Conservation (phyloP, 2,113 vertebrate species). For the Pseudopodoces humilis region DNA sequence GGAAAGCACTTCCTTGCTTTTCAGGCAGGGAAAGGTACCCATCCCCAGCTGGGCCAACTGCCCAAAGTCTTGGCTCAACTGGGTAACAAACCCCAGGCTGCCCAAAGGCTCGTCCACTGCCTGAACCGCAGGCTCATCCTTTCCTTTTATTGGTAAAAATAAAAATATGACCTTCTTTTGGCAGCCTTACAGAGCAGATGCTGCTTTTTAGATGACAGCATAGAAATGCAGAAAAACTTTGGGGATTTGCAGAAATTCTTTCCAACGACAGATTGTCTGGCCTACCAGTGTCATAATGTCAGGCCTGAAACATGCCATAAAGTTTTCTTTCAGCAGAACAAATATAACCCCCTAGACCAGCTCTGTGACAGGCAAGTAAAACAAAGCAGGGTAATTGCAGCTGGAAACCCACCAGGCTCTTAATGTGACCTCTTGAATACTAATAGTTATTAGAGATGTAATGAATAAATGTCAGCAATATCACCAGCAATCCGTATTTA, state of each 20-base stretch:
- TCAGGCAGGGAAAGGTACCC: not conserved
- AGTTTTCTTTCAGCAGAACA: conserved; percentile 64
- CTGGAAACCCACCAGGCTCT: conserved; percentile 58
- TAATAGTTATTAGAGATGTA: conserved; percentile 48
- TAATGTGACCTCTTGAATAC: conserved; percentile 30
- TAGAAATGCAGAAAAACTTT: conserved; percentile 70
- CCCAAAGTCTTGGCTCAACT: not conserved
- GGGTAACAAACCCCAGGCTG: not conserved
- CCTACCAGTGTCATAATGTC: conserved; percentile 70
- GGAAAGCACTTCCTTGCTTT: not conserved
- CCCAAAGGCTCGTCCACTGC: not conserved
- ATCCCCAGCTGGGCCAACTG: not conserved
- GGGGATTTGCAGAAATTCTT: conserved; percentile 72
- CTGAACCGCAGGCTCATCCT: conserved; percentile 29
- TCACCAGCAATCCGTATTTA: not conserved
- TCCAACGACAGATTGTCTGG: conserved; percentile 72
- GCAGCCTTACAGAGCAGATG: conserved; percentile 74
- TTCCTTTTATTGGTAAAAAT: conserved; percentile 73
- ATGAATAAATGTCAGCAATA: conserved; percentile 15
- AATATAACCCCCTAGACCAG: conserved; percentile 53
- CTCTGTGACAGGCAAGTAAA: conserved; percentile 52
- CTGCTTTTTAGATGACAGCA: conserved; percentile 74
- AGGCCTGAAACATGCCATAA: conserved; percentile 70
- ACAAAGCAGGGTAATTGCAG: conserved; percentile 13
- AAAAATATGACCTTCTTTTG: conserved; percentile 75